Base-by-base conservation (phyloP, 2,113 vertebrate species). In the Gymnarchus niloticus region DNA sequence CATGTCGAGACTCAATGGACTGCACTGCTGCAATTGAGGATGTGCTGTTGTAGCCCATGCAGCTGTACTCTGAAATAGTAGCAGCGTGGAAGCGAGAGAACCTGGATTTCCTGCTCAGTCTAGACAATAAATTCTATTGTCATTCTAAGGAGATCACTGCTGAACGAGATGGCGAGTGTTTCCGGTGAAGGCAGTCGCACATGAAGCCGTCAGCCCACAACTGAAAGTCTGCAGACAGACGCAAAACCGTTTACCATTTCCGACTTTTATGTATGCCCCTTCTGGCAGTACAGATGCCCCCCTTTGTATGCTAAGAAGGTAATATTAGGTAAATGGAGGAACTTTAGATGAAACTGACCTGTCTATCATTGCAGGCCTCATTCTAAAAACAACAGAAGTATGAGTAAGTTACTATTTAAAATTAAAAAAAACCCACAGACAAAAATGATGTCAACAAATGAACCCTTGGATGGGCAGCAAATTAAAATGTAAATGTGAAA, bases 51-150 rank as follows among this genome's bases (percentile, higher is more conserved):
- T 51, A 33, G 48, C 17, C 49, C 28, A n/a, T 37, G 28, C 25
- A 82, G 48, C 80, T 54, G 51, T 25, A n/a, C 19, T 28, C 51
- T 19, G 51, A 82, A 82, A 82, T 51, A 82, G 80, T 54, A 33
- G 25, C 25, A 7, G 80, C 56, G 84, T 57, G 52, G 84, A 56
- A 46, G 5, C 14, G 73, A 85, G 10, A 76, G 37, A 56, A 10
- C 33, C n/a, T 28, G 56, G 25, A 46, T n/a, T 81, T 86, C 56
- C 80, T 65, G 23, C 23, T 28, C 52, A 21, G 14, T 28, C 82
- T 56, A 33, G 85, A 86, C 77, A 51, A 86, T 65, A 46, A 54
- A 61, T 86, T 83, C 56, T 81, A 49, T 86, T 86, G 54, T 57
- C 56, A 51, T 19, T 37, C 44, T 33, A 54, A 52, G 85, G 25